Conservation (phyloP, 2,888 invertebrate genomes). For the Lepas anatifera region DNA sequence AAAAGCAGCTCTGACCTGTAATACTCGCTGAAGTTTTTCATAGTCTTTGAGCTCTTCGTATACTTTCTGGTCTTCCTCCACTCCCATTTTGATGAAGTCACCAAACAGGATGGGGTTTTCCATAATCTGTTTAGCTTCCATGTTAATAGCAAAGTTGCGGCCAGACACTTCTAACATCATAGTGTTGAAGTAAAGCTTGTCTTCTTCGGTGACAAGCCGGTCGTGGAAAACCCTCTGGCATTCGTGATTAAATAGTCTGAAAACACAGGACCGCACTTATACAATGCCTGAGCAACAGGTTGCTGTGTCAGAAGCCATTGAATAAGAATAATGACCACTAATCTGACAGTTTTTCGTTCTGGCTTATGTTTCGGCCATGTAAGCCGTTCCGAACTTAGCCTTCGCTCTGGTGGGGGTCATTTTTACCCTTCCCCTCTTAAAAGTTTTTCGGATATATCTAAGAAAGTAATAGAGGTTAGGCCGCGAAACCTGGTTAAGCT, state of each 20-base stretch:
- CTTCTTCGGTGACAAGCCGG: slow-evolving; percentile 43
- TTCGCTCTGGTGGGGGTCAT: no score
- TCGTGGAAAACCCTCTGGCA: slow-evolving; percentile 86
- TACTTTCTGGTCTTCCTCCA: slow-evolving; percentile 54
- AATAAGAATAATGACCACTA: no score
- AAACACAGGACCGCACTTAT: no score
- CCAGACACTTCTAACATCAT: slow-evolving; percentile 44
- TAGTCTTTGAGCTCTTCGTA: slow-evolving; percentile 70
- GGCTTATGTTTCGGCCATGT: no score
- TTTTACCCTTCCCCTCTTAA: no score
- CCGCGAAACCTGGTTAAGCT: no score
- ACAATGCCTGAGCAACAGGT: no score
- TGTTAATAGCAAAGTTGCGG: slow-evolving; percentile 31
- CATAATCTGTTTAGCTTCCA: background rate
- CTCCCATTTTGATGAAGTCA: slow-evolving; percentile 66
- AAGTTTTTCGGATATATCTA: no score
- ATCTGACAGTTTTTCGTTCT: no score
- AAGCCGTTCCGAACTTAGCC: no score
- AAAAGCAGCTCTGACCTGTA: slow-evolving; percentile 48
- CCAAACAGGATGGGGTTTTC: slow-evolving; percentile 48
- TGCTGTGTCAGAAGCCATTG: no score
- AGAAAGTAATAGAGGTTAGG: no score
- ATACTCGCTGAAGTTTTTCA: slow-evolving; percentile 62
- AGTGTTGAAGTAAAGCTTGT: slow-evolving; percentile 36
- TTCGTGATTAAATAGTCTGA: slow-evolving; percentile 82